Evolutionary conservation across 2,888 invertebrate genomes (phyloP), one percentile per base, ranked within the genome.

Genomic region (Platycheirus rosarum): DNA sequence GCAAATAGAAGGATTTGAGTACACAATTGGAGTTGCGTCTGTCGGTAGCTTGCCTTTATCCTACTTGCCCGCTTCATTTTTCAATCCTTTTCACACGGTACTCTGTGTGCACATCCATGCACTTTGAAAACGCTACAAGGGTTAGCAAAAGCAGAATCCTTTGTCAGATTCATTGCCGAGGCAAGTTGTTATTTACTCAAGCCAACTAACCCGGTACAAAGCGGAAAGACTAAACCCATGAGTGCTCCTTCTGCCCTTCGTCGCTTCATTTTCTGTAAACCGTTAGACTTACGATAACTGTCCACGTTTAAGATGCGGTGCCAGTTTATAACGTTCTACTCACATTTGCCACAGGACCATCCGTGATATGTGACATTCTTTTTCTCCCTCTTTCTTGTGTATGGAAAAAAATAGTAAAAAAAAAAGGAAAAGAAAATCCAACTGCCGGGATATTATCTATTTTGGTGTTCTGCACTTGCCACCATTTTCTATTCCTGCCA

Each of bases 91-190:
- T 2, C 20, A 4, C 32, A 18, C 20, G n/a, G n/a, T 53, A 0
- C 16, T 5, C 13, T 68, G 26, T 68, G 37, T 63, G 62, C 62
- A 49, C 44, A 53, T 29, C 26, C 62, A 23, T 79, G 62, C 62
- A 74, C 68, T 55, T 63, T 69, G 35, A 49, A 18, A 49, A 23
- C 37, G 69, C 49, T 74, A 57, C 48, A 74, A 69, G 55, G 79
- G 69, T 79, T 73, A 68, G 40, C 53, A 68, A 55, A 69, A 57
- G 40, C 55, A 49, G 49, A 63, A 40, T 57, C 53, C 66, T 80
- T 70, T 80, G 65, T 70, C 65, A 70, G 70, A 70, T 75, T 80
- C 80, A 80, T 80, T 80, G 75, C 70, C 65, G 75, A 48, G 75
- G 70, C 75, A 80, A 80, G 75, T 75, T 51, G 65, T 75, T 80